Evolutionary conservation across 2,113 vertebrate species (phyloP), one percentile per base, ranked within the genome.

Genomic region (Eulemur macaco): DNA sequence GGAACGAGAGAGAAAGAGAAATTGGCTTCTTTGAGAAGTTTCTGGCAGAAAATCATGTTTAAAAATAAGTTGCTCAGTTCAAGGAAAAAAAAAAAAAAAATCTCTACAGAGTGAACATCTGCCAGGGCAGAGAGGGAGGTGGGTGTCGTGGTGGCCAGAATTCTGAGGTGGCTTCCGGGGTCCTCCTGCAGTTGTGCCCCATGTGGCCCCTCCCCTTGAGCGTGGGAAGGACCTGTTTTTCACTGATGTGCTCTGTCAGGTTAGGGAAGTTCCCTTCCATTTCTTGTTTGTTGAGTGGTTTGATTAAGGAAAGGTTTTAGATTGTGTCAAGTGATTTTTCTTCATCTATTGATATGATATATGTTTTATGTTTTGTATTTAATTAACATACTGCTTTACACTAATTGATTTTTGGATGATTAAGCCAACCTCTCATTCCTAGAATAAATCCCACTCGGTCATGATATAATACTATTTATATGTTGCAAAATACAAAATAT

Each of bases 181-280:
- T 0, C n/a, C 14, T 25, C 21, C 12, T 7, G 8, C 3, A 0
- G 15, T 18, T 4, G 1, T 23, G 13, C 1, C 8, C 18, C 4
- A 5, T 21, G 64, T 12, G 9, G 23, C 18, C 31, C 37, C 2
- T 42, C 14, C 8, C 47, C 3, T 6, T 17, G 20, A 9, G 31
- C 3, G 3, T 29, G 12, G 27, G 11, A 3, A 31, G 13, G 27
- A 64, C 47, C 37, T 50, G 25, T 50, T 85, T 68, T 34, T 34
- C 15, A 21, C 50, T 52, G 21, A 78, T 29, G 68, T 45, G 29
- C 29, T 56, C 82, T 64, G 27, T 54, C 37, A 68, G 58, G 42
- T 56, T 86, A 34, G 68, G 27, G 42, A 91, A 73, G 31, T 85
- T 80, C 25, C 8, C 73, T 47, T 54, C 34, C 58, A 34, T 84